Conservation (phyloP, 2,797 vertebrate genomes). For the Smutsia gigantea region DNA sequence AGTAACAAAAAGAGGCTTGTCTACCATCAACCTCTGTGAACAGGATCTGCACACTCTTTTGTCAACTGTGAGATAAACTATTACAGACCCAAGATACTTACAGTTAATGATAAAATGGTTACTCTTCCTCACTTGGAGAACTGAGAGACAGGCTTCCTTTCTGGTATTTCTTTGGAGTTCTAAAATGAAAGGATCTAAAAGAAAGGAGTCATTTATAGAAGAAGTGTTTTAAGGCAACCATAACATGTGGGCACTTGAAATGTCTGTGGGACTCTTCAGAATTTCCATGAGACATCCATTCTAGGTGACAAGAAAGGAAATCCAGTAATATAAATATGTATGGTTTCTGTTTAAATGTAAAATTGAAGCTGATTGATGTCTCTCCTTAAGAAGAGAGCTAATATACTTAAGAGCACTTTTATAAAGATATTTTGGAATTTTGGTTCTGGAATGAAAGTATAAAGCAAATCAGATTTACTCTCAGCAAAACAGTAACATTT, state of each 20-base stretch:
- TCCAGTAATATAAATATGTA: background rate
- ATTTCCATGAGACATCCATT: background rate
- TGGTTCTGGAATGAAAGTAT: background rate
- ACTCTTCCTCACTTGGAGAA: conserved; percentile 17
- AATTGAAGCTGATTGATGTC: background rate
- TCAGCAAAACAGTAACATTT: background rate
- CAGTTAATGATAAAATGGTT: background rate
- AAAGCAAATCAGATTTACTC: background rate
- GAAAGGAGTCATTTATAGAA: background rate
- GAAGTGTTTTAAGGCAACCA: background rate
- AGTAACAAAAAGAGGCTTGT: background rate
- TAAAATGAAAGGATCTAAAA: background rate
- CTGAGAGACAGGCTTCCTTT: background rate
- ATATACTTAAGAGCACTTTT: background rate
- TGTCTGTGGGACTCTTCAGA: background rate
- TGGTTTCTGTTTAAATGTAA: background rate
- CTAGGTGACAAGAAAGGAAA: background rate
- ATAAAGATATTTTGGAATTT: background rate
- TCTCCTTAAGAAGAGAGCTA: background rate
- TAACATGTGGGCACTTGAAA: background rate
- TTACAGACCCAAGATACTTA: background rate
- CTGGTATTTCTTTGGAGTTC: background rate
- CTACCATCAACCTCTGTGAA: background rate
- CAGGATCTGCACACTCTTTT: background rate
- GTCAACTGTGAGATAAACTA: background rate